Base-by-base conservation (phyloP, 2,888 invertebrate genomes). In the Meta bourneti region DNA sequence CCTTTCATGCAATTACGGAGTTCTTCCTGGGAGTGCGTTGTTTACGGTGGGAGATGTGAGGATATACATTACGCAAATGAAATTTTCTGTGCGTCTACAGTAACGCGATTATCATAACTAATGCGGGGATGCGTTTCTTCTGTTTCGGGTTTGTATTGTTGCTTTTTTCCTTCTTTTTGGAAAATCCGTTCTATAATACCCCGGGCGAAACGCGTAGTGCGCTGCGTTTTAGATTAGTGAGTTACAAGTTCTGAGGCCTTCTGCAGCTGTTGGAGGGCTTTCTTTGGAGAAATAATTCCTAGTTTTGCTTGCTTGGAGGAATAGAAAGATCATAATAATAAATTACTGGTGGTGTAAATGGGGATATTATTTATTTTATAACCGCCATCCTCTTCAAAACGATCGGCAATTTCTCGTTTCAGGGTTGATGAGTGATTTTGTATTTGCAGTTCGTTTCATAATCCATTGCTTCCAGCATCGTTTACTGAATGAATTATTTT, bases 31-130 rank as follows among this genome's bases (percentile, higher is more conserved):
- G 70, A 71, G 83, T 52, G 48, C 82, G 51, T 89, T 89, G 82
- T 82, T 89, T 82, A 82, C 19, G 61, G 80, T 49, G 82, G 54
- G 54, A 79, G 72, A 71, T 80, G 61, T 88, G 80, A 81, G 72
- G 80, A 80, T 89, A 89, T 82, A 78, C 89, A 89, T 89, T 89
- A 72, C 83, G 84, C 83, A 90, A 90, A 90, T 90, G 78, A 90
- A 90, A 90, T 90, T 90, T 78, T 78, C 77, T 20, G 54, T 52
- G n/a, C 52, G 77, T 70, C 70, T 77, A 69, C 51, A n/a, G 78
- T 84, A 89, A 90, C 77, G 83, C 72, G 84, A 90, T 90, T 90
- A 89, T 83, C 83, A 89, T 89, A 89, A 89, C 83, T 89, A 89
- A 89, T 89, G 89, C 61, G 79, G 34, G 34, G n/a, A 72, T 34